A percentile compares a stretch with the other conserved stretches of the same genome.
Evolutionary conservation across 2,888 invertebrate genomes (phyloP).

Genomic region (Ferdinandea cuprea): DNA sequence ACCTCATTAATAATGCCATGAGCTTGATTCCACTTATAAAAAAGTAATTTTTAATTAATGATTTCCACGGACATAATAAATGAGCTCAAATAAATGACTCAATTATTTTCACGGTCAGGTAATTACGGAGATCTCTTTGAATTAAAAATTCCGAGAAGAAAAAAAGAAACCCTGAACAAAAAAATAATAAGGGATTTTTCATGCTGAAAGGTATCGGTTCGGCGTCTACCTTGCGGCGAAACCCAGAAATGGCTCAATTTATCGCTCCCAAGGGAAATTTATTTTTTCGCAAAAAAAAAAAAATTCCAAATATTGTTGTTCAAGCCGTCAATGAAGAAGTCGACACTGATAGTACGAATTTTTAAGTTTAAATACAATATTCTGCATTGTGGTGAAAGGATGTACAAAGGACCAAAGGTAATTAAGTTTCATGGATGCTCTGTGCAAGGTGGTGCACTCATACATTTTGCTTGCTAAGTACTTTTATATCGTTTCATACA

Average conservation of each 20-base stretch:
- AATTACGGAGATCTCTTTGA: slow-evolving; percentile 39
- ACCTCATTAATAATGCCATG: not conserved
- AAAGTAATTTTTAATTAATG: slow-evolving; percentile 50
- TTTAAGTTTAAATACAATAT: too few species aligned
- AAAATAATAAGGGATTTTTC: not conserved
- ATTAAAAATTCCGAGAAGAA: slow-evolving; percentile 11
- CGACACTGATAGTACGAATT: too few species aligned
- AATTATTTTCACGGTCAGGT: slow-evolving; percentile 45
- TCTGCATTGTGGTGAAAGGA: too few species aligned
- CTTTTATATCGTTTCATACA: too few species aligned
- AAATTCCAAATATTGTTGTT: not conserved
- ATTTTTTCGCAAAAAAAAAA: slow-evolving; percentile 2
- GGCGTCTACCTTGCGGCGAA: not conserved
- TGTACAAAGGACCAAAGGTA: too few species aligned
- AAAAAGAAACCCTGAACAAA: not conserved
- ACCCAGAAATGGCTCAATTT: slow-evolving; percentile 7
- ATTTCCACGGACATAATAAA: slow-evolving; percentile 46
- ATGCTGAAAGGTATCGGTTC: not conserved
- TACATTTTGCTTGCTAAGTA: too few species aligned
- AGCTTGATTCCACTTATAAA: not conserved
- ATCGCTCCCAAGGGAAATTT: slow-evolving; percentile 17
- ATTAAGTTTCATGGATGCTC: too few species aligned
- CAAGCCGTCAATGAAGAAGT: not conserved
- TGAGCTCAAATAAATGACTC: slow-evolving; percentile 32
- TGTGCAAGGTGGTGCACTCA: too few species aligned